These are phyloP conservation scores for Charanyca ferruginea DNA, from an alignment of 2,888 invertebrate genomes.

Conservation along the genomic window DNA sequence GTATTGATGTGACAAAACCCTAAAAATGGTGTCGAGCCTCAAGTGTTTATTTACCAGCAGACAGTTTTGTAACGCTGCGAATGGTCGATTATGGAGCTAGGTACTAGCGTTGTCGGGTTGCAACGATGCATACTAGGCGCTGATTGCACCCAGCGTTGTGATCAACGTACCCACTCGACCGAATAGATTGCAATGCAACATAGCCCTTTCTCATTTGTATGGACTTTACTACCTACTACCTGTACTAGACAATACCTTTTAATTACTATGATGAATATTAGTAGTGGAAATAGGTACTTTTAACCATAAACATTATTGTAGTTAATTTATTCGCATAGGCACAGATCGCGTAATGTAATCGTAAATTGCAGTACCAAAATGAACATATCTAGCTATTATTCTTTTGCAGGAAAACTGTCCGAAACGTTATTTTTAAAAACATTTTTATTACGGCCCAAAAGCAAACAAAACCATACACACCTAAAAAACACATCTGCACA, in stretches of 20 bases:
- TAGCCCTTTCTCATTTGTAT: constrained; percentile 36
- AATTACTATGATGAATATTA: background rate
- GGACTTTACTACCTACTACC: background rate
- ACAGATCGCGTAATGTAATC: background rate
- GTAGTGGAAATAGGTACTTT: background rate
- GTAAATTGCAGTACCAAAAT: background rate
- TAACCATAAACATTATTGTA: background rate
- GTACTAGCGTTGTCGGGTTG: constrained; percentile 68
- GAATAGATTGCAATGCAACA: constrained; percentile 66
- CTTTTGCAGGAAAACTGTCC: background rate
- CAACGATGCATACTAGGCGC: constrained; percentile 76
- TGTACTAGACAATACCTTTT: background rate
- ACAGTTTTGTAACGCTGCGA: constrained; percentile 34
- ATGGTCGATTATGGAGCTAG: constrained; percentile 45
- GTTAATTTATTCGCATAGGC: background rate
- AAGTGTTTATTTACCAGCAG: constrained; percentile 19
- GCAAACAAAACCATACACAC: no score
- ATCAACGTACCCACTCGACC: constrained; percentile 68
- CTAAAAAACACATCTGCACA: no score
- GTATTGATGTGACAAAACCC: constrained; percentile 1
- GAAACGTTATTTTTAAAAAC: background rate
- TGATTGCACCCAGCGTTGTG: constrained; percentile 73
- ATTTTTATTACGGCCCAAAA: no score
- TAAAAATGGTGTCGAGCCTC: background rate
- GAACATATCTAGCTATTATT: no score